phyloP scores from a whole-genome alignment of 2,888 invertebrate species.

The Protodeltote pygarga region DNA sequence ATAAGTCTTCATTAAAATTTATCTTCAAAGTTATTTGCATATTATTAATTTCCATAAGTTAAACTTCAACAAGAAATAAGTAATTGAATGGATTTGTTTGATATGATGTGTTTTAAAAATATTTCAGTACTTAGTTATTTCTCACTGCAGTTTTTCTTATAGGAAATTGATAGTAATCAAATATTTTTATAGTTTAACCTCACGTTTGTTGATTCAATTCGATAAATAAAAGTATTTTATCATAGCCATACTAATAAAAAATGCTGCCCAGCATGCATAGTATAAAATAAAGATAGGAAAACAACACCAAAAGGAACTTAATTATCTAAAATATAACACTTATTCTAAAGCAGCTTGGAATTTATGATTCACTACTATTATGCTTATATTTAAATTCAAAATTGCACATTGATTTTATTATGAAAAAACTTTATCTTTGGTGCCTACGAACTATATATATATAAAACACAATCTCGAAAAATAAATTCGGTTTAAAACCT shows the following conservation, averaged over 20 bases:
- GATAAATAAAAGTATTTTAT: conserved; percentile 24
- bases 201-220: no score
- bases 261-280: conserved; percentile 73
- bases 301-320: conserved; percentile 58
- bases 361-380: conserved; percentile 62
- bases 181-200: no score
- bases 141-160: background rate
- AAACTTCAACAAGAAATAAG: conserved; percentile 1
- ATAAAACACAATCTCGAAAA: conserved; percentile 71
- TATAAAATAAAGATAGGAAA: conserved; percentile 57
- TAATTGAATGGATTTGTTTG: no score
- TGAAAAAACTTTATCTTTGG: conserved; percentile 81
- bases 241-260: conserved; percentile 50
- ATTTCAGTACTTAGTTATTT: background rate
- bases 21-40: conserved; percentile 61
- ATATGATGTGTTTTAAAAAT: no score
- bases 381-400: conserved; percentile 66
- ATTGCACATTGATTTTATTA: conserved; percentile 75
- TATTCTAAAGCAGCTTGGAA: conserved; percentile 61
- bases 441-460: conserved; percentile 68
- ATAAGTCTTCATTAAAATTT: conserved; percentile 49
- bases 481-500: conserved; percentile 71
- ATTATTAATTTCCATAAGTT: conserved; percentile 24
- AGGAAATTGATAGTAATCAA: no score
- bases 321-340: conserved; percentile 61